These are phyloP conservation scores for Laspeyria flexula DNA, from an alignment of 2,888 invertebrate genomes.

Conservation along the genomic window DNA sequence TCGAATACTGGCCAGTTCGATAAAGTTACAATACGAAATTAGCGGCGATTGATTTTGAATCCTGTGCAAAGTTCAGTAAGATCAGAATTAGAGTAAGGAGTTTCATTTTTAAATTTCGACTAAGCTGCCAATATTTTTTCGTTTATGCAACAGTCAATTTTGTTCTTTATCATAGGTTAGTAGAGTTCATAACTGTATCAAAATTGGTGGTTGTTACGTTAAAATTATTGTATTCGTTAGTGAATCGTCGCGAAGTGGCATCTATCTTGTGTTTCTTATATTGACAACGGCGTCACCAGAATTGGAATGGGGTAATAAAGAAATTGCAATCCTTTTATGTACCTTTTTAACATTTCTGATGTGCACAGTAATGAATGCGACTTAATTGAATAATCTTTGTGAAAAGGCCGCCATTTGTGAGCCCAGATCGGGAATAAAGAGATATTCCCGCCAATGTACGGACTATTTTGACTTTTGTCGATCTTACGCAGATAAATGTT, in stretches of 20 bases:
- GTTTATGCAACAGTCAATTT: conserved; percentile 6
- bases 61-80: conserved; percentile 24
- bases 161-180: neutral
- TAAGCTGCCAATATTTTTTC: conserved; percentile 12
- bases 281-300: conserved; percentile 66
- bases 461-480: conserved; percentile 2
- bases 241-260: conserved; percentile 61
- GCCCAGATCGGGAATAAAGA: conserved; percentile 30
- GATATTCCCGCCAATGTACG: conserved; percentile 21
- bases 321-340: conserved; percentile 70
- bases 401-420: conserved; percentile 48
- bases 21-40: conserved; percentile 40
- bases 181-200: conserved; percentile 10
- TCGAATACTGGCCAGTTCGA: conserved; percentile 37
- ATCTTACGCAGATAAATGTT: neutral
- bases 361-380: conserved; percentile 60
- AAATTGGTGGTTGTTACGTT: conserved; percentile 16
- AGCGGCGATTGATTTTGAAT: conserved; percentile 36
- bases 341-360: conserved; percentile 59
- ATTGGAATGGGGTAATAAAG: conserved; percentile 73
- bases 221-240: conserved; percentile 56
- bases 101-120: conserved; percentile 42
- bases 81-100: conserved; percentile 21
- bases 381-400: conserved; percentile 66
- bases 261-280: conserved; percentile 74